These are phyloP conservation scores for Apus apus DNA, from an alignment of 2,113 vertebrate species.

Conservation along the genomic window DNA sequence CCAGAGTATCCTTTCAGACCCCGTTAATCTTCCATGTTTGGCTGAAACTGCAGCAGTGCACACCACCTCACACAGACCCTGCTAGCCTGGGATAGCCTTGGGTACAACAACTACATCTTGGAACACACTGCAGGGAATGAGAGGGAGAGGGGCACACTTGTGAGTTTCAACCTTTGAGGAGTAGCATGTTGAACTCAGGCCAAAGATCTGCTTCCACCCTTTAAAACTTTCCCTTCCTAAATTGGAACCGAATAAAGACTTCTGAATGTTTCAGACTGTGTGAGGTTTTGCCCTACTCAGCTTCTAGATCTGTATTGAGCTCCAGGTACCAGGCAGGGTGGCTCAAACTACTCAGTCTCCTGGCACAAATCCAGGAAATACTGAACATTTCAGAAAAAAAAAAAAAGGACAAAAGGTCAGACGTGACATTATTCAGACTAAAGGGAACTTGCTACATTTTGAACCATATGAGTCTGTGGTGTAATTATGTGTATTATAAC, in stretches of 20 bases:
- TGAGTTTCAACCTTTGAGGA: neutral
- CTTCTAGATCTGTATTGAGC: neutral
- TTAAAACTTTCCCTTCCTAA: neutral
- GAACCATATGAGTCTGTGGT: neutral
- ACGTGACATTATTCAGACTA: neutral
- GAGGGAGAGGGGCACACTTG: fast-evolving
- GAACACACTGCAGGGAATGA: neutral
- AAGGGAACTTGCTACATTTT: neutral
- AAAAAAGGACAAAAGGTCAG: neutral
- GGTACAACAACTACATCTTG: neutral
- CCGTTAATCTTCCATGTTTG: neutral
- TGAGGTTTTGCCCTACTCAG: neutral
- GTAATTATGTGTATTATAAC: neutral
- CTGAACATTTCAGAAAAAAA: neutral
- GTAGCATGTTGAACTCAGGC: neutral
- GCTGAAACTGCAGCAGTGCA: neutral
- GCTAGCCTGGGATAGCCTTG: neutral
- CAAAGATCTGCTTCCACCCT: neutral
- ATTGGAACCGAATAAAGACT: neutral
- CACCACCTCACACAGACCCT: neutral
- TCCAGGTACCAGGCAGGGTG: neutral
- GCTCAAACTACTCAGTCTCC: neutral
- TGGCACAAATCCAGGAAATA: neutral
- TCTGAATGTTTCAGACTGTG: neutral
- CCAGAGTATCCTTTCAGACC: neutral